phyloP scores from a whole-genome alignment of 2,113 vertebrate species.

The Phalacrocorax aristotelis region DNA sequence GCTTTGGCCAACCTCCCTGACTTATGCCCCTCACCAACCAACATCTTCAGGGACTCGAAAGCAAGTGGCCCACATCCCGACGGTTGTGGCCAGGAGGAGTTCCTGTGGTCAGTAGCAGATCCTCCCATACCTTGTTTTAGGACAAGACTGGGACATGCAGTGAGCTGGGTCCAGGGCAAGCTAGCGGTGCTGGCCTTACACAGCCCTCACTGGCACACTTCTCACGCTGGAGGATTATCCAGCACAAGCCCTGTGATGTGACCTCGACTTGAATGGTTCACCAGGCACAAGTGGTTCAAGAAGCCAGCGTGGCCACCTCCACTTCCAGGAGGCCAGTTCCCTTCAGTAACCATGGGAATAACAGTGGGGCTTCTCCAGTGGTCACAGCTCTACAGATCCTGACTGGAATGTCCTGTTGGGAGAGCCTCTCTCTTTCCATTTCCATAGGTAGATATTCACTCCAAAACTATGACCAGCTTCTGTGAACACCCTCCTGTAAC shows the following conservation, averaged over 20 bases:
- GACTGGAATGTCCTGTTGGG: rapidly evolving
- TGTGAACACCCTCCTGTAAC: background rate
- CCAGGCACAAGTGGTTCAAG: background rate
- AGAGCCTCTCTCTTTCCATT: background rate
- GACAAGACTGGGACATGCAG: background rate
- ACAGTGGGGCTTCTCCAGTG: background rate
- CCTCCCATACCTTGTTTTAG: background rate
- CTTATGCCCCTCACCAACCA: background rate
- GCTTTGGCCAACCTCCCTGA: background rate
- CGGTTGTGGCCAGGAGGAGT: background rate
- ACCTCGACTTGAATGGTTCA: background rate
- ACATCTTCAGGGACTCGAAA: background rate
- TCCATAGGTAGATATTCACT: background rate
- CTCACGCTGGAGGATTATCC: background rate
- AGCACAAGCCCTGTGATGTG: background rate
- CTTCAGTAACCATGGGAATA: background rate
- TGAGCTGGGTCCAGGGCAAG: background rate
- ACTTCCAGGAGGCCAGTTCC: background rate
- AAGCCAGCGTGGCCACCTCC: background rate
- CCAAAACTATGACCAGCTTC: background rate
- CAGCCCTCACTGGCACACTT: background rate
- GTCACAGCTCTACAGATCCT: background rate
- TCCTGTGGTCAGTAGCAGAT: background rate
- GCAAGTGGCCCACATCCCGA: background rate
- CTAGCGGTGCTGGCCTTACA: background rate